phyloP scores from a whole-genome alignment of 2,888 invertebrate genomes.

The Aradus depressus region DNA sequence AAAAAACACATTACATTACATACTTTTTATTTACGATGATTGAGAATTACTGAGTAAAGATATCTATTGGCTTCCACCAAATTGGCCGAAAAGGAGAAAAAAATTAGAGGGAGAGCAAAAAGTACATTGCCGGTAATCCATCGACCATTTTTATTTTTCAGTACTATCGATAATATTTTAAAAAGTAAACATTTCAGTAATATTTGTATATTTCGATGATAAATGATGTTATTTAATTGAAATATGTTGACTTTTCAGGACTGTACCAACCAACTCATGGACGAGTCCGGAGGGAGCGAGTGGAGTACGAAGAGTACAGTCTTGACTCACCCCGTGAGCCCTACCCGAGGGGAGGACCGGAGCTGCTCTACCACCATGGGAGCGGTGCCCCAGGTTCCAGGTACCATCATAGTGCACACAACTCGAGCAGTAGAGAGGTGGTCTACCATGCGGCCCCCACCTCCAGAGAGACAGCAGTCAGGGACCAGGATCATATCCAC shows the following conservation, averaged over 20 bases:
- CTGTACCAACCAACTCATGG: conserved; percentile 32
- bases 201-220: too few relatives aligned
- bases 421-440: conserved; percentile 10
- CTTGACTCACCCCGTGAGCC: conserved; percentile 25
- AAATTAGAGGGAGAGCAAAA: too few relatives aligned
- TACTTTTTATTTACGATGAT: too few relatives aligned
- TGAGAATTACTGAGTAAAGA: too few relatives aligned
- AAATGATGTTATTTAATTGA: neutral
- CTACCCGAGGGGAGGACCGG: conserved; percentile 25
- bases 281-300: conserved; percentile 37
- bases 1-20: too few relatives aligned
- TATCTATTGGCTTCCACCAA: too few relatives aligned
- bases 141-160: too few relatives aligned
- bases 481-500: conserved; percentile 31
- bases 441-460: conserved; percentile 24
- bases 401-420: conserved; percentile 3
- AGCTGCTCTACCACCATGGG: conserved; percentile 26
- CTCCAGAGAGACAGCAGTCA: conserved; percentile 12
- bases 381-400: too few relatives aligned
- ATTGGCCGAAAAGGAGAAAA: too few relatives aligned
- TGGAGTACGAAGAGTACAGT: conserved; percentile 28
- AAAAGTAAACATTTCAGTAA: too few relatives aligned
- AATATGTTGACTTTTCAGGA: conserved; percentile 14
- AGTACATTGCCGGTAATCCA: too few relatives aligned
- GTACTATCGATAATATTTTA: too few relatives aligned